phyloP scores from a whole-genome alignment of 1,140 invertebrate genomes.

The Hyphantria cunea region DNA sequence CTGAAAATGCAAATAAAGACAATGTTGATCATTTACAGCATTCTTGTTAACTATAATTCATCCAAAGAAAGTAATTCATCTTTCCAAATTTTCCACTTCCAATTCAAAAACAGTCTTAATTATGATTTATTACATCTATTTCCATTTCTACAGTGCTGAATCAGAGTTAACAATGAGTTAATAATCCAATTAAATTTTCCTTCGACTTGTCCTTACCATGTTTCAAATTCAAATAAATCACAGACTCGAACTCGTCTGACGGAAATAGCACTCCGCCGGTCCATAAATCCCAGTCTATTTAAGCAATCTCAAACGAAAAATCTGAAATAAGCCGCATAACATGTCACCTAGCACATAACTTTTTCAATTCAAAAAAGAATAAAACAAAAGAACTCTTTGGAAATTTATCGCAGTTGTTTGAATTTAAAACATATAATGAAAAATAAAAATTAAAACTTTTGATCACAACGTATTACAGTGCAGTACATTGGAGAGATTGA shows the following conservation, averaged over 20 bases:
- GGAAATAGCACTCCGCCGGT: conserved; percentile 78
- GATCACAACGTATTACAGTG: background rate
- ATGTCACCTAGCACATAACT: conserved; percentile 50
- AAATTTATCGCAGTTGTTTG: conserved; percentile 12
- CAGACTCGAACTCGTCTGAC: conserved; percentile 66
- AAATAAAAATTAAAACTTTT: background rate
- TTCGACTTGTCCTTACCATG: conserved; percentile 72
- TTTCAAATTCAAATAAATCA: conserved; percentile 81
- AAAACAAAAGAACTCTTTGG: conserved; percentile 16
- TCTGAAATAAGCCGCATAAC: conserved; percentile 70
- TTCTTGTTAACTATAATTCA: background rate
- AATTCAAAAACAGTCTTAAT: conserved; percentile 41
- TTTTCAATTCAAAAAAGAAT: conserved; percentile 29
- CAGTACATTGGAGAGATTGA: background rate
- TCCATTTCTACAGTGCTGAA: conserved; percentile 45
- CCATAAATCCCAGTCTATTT: conserved; percentile 79
- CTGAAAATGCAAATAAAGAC: too few species aligned
- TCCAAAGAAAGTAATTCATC: conserved; percentile 29
- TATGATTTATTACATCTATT: conserved; percentile 47
- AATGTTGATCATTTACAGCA: background rate
- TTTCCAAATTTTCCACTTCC: conserved; percentile 32
- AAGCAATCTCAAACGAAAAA: conserved; percentile 76
- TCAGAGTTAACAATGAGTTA: conserved; percentile 55
- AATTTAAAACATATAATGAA: conserved; percentile 3
- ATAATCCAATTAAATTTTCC: conserved; percentile 79